Conservation (phyloP, 2,888 invertebrate genomes). For the Patella pellucida region DNA sequence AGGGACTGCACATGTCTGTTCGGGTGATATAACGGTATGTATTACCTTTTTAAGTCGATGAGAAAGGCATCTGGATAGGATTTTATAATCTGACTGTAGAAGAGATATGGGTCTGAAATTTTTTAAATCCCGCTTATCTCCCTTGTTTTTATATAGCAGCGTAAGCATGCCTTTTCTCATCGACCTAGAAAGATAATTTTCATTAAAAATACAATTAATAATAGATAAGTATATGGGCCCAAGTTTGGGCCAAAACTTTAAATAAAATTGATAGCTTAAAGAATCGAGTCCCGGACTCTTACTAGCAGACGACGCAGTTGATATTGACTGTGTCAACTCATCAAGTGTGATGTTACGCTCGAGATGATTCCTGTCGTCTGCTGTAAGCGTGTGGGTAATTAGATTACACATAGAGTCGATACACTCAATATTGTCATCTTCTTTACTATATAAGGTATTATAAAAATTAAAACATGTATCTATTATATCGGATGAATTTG, state of each 20-base stretch:
- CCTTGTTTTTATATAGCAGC: conserved; percentile 39
- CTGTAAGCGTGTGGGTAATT: not conserved
- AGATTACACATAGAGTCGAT: not conserved
- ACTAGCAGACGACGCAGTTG: no score
- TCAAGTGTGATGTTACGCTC: no score
- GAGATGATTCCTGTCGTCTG: no score
- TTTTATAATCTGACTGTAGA: conserved; percentile 41
- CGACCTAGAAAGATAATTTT: conserved; percentile 21
- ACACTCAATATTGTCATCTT: not conserved
- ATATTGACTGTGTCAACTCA: no score
- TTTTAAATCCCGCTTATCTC: conserved; percentile 30
- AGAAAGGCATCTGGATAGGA: no score
- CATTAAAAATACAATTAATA: conserved; percentile 25
- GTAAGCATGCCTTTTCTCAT: conserved; percentile 26
- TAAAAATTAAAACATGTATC: not conserved
- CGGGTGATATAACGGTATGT: no score
- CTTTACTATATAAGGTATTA: not conserved
- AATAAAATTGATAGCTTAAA: conserved; percentile 38
- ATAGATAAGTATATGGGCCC: conserved; percentile 21
- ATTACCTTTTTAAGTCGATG: no score
- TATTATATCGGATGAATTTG: not conserved
- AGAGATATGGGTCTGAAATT: conserved; percentile 44
- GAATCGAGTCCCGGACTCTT: conserved; percentile 41
- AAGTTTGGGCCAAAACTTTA: conserved; percentile 26
- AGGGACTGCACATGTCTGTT: no score